phyloP scores from a whole-genome alignment of 2,113 vertebrate species.

The Synchiropus splendidus region DNA sequence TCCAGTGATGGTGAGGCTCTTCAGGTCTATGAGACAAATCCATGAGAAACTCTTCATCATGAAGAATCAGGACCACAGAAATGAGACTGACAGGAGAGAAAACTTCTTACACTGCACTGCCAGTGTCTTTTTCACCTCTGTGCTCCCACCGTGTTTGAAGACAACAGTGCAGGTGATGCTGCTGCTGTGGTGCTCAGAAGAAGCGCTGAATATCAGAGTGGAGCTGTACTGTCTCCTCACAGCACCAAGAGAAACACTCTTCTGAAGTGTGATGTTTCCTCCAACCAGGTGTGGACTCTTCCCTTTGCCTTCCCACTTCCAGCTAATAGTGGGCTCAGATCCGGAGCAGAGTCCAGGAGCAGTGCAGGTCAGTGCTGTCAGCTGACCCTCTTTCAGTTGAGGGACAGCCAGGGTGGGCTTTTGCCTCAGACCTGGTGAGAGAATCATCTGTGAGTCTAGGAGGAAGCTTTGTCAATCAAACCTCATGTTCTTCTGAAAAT shows the following conservation, averaged over 20 bases:
- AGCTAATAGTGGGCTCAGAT: conserved; percentile 24
- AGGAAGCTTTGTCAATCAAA: too few species aligned
- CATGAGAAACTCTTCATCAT: too few species aligned
- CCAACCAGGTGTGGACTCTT: neutral
- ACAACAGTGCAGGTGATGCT: neutral
- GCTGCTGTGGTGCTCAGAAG: conserved; percentile 1
- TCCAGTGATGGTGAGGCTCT: too few species aligned
- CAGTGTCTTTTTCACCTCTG: neutral
- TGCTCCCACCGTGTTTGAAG: neutral
- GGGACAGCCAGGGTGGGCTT: conserved; percentile 20
- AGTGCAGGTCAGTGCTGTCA: conserved; percentile 32
- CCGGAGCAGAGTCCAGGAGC: conserved; percentile 43
- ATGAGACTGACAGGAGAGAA: too few species aligned
- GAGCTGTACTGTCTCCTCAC: neutral
- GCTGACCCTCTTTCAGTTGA: conserved; percentile 17
- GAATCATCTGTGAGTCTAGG: neutral
- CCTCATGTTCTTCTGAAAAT: too few species aligned
- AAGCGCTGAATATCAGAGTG: conserved; percentile 5
- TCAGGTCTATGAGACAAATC: too few species aligned
- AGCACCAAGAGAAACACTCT: neutral
- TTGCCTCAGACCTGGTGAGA: conserved; percentile 20
- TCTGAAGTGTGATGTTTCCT: neutral
- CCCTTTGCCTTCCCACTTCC: conserved; percentile 18
- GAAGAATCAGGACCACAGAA: too few species aligned
- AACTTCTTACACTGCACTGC: neutral